Base-by-base conservation (phyloP, 2,113 vertebrate species). In the Mirounga angustirostris region DNA sequence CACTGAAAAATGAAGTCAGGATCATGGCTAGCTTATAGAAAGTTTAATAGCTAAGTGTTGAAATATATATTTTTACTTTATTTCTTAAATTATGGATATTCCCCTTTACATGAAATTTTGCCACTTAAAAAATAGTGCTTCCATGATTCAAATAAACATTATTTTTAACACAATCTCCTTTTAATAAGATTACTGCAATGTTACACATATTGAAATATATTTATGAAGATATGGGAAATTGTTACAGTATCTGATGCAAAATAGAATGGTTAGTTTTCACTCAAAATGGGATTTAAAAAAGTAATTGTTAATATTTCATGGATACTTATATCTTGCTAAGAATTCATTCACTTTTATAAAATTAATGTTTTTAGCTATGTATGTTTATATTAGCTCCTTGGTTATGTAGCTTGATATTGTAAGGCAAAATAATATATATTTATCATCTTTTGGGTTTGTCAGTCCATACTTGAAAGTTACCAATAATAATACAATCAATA, bases 311-410 rank as follows among this genome's bases (percentile, higher is more conserved):
- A 18, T 91, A 28, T 46, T 96, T 89, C 84, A 7, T 18, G 19
- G 85, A 74, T 69, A 52, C 21, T 56, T 65, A 10, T 56, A 52
- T 40, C 18, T 93, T 95, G 14, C 76, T 88, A 85, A 33, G 61
- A 96, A 93, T 43, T 93, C 73, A 94, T 94, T 40, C 28, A 83
- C 4, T 86, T 98, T 80, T 97, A 54, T 95, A 94, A 97, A 92
- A 93, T 26, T 84, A 80, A 18, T 86, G 0, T 90, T 96, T 92
- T 96, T 96, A 89, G 71, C 58, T 88, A 12, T 59, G 2, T 67
- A 54, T 28, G 33, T 16, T 90, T 97, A 73, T 81, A 1, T 46
- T 85, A 85, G 16, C 24, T 82, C 8, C 52, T 74, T 89, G 24
- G 33, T 63, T 79, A 16, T 56, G 10, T 24, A 91, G 19, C 8